A percentile compares a stretch with the other conserved stretches of the same genome.
These are phyloP conservation scores for Oppia nitens DNA, from an alignment of 1,140 invertebrate species.

Conservation along the genomic window DNA sequence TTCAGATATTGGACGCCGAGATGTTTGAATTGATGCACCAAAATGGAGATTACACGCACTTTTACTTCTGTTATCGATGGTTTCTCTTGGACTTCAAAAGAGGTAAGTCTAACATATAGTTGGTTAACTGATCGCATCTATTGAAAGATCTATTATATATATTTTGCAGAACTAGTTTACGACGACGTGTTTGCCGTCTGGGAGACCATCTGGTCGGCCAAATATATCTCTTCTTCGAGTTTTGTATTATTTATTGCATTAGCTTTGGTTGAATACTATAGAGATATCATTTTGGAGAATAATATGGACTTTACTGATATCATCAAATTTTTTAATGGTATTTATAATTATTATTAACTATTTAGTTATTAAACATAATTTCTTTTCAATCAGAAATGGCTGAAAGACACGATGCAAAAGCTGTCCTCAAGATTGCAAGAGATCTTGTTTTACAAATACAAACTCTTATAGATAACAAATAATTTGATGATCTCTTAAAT, in stretches of 20 bases:
- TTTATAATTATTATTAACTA: slow-evolving; percentile 19
- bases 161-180: slow-evolving; percentile 55
- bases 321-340: slow-evolving; percentile 93
- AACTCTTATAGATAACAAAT: slow-evolving; percentile 75
- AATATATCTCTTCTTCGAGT: slow-evolving; percentile 61
- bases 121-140: not conserved
- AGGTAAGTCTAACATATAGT: slow-evolving; percentile 30
- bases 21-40: slow-evolving; percentile 85
- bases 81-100: slow-evolving; percentile 57
- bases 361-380: not conserved
- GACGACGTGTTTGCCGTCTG: slow-evolving; percentile 80
- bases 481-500: slow-evolving; percentile 27
- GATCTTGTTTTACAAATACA: slow-evolving; percentile 71
- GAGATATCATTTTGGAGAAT: slow-evolving; percentile 83
- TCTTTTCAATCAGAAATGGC: slow-evolving; percentile 68
- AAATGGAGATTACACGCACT: slow-evolving; percentile 87
- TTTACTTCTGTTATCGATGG: slow-evolving; percentile 95
- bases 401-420: slow-evolving; percentile 66
- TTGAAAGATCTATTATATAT: slow-evolving; percentile 8
- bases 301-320: slow-evolving; percentile 95
- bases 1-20: slow-evolving; percentile 70
- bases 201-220: slow-evolving; percentile 91
- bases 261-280: slow-evolving; percentile 72
- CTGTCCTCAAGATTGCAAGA: slow-evolving; percentile 58
- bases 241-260: slow-evolving; percentile 86